Conservation (phyloP, 2,888 invertebrate genomes). For the Ophioninae sp. region DNA sequence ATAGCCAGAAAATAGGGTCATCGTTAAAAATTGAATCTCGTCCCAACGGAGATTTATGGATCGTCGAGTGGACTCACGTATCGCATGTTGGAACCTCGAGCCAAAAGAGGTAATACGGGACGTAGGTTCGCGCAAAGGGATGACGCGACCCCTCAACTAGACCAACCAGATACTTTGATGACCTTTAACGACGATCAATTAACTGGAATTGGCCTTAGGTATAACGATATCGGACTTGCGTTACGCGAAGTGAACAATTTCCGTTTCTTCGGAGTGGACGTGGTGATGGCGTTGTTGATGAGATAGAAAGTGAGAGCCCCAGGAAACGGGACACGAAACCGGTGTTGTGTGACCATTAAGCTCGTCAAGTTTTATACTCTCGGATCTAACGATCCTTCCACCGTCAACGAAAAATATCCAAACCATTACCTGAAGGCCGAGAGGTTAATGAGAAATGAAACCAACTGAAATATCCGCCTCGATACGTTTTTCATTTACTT, state of each 20-base stretch:
- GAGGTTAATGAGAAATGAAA: slow-evolving; percentile 39
- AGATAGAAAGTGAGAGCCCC: background rate
- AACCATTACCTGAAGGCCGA: slow-evolving; percentile 43
- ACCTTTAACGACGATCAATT: slow-evolving; percentile 79
- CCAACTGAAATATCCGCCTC: no score
- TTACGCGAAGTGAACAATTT: slow-evolving; percentile 60
- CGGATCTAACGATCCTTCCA: slow-evolving; percentile 40
- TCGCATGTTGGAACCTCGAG: slow-evolving; percentile 35
- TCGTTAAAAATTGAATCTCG: slow-evolving; percentile 19
- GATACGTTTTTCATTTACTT: no score
- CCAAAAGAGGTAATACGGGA: slow-evolving; percentile 34
- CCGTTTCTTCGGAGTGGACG: slow-evolving; percentile 29
- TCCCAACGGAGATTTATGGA: slow-evolving; percentile 49
- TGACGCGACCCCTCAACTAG: slow-evolving; percentile 45
- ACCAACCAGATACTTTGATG: slow-evolving; percentile 80
- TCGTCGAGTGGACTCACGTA: slow-evolving; percentile 36
- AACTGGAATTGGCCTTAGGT: slow-evolving; percentile 72
- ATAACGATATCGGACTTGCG: slow-evolving; percentile 67
- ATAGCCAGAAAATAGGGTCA: background rate
- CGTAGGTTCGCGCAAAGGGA: slow-evolving; percentile 52
- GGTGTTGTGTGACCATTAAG: slow-evolving; percentile 75
- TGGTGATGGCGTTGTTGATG: slow-evolving; percentile 5
- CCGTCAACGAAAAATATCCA: slow-evolving; percentile 40
- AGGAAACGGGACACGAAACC: slow-evolving; percentile 54
- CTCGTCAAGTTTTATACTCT: slow-evolving; percentile 51